A percentile compares a stretch with the other conserved stretches of the same genome.
phyloP scores from a whole-genome alignment of 2,888 invertebrate species.

The Hydropsyche betteni region DNA sequence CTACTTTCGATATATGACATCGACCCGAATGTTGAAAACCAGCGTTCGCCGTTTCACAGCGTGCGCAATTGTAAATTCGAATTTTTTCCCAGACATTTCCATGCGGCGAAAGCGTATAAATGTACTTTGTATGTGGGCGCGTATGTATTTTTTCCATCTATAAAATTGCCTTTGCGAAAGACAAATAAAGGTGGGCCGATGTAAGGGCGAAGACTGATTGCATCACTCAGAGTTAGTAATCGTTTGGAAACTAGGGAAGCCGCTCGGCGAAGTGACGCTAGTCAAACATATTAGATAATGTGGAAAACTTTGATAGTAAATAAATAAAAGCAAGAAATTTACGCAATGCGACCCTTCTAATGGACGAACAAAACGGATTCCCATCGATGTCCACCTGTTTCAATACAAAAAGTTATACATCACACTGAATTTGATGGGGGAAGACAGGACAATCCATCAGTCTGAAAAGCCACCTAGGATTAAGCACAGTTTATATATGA shows the following conservation, averaged over 20 bases:
- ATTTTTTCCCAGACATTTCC: neutral
- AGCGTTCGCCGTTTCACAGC: too few species aligned
- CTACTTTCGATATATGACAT: conserved; percentile 12
- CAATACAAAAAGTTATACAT: conserved; percentile 25
- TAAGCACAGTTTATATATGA: neutral
- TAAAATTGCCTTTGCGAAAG: conserved; percentile 26
- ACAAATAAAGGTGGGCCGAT: conserved; percentile 29
- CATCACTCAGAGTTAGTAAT: conserved; percentile 30
- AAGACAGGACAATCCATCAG: conserved; percentile 32
- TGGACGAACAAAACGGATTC: conserved; percentile 16
- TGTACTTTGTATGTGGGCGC: neutral
- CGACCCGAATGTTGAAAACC: neutral
- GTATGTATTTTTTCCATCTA: conserved; percentile 9
- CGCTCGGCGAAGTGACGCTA: conserved; percentile 2
- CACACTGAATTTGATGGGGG: conserved; percentile 21
- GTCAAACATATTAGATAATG: conserved; percentile 6
- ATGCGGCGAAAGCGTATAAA: neutral
- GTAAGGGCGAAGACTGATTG: conserved; percentile 28
- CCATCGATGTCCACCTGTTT: conserved; percentile 19
- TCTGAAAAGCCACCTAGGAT: conserved; percentile 13
- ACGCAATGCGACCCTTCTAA: conserved; percentile 12
- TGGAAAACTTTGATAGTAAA: conserved; percentile 24
- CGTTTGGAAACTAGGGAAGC: neutral
- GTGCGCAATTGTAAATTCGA: neutral
- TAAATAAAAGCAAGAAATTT: conserved; percentile 1